These are phyloP conservation scores for Gymnothorax reevesii DNA, from an alignment of 2,797 vertebrate genomes.

Conservation along the genomic window DNA sequence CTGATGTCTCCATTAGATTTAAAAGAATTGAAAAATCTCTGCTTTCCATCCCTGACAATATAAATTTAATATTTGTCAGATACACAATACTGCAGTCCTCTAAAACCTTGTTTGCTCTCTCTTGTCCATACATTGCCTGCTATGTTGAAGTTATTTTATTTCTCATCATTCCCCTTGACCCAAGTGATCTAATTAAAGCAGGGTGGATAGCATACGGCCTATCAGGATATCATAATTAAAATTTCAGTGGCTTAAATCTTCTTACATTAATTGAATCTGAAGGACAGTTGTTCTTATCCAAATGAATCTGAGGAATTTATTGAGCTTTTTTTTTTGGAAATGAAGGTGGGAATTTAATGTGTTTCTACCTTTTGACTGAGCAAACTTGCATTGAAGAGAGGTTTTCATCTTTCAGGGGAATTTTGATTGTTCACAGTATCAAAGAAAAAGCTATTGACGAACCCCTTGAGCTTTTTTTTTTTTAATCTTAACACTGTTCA, in stretches of 20 bases:
- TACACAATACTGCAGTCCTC: neutral
- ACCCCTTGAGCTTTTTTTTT: neutral
- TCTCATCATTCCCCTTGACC: neutral
- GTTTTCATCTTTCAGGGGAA: neutral
- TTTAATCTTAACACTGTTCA: neutral
- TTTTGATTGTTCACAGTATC: neutral
- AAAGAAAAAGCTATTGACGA: neutral
- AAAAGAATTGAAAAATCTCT: constrained; percentile 11
- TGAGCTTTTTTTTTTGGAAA: neutral
- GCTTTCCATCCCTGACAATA: neutral
- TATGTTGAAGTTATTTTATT: constrained; percentile 21
- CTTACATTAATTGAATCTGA: neutral
- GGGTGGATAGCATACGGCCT: neutral
- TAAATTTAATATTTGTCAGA: neutral
- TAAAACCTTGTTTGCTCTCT: neutral
- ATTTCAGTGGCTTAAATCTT: constrained; percentile 21
- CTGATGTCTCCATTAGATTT: neutral
- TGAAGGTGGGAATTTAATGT: neutral
- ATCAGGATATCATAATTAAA: constrained; percentile 16
- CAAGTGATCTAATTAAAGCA: constrained; percentile 5
- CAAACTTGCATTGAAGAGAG: neutral
- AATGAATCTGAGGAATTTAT: constrained; percentile 11
- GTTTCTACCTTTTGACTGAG: neutral
- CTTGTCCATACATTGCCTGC: neutral
- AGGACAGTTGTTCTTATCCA: neutral